Evolutionary conservation across 1,140 invertebrate species (phyloP).

Genomic region (Zophobas atratus): DNA sequence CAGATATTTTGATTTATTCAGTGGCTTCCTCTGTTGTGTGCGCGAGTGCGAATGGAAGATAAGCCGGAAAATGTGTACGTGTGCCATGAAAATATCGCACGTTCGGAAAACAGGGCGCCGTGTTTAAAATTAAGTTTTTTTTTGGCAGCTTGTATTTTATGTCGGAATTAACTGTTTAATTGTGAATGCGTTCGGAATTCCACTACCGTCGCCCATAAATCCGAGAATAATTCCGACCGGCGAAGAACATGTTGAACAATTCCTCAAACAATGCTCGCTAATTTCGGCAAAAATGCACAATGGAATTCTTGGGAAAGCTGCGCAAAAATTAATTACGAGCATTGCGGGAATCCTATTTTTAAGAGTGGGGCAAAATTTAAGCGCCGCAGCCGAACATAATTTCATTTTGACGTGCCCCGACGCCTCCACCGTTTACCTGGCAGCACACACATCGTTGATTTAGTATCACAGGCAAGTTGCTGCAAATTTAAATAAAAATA

Average conservation of each 20-base stretch:
- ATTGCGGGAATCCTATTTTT: too few relatives aligned
- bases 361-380: too few relatives aligned
- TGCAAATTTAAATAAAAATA: too few relatives aligned
- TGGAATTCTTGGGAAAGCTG: not conserved
- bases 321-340: not conserved
- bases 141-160: not conserved
- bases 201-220: not conserved
- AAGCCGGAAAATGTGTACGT: slow-evolving; percentile 32
- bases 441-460: too few relatives aligned
- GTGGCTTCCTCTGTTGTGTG: slow-evolving; percentile 31
- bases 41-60: slow-evolving; percentile 40
- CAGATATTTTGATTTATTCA: slow-evolving; percentile 43
- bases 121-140: slow-evolving; percentile 20
- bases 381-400: too few relatives aligned
- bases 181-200: slow-evolving; percentile 16
- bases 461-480: too few relatives aligned
- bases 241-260: slow-evolving; percentile 10
- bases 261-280: slow-evolving; percentile 9
- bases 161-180: slow-evolving; percentile 18
- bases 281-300: slow-evolving; percentile 6
- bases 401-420: too few relatives aligned
- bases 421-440: too few relatives aligned
- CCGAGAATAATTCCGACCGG: slow-evolving; percentile 7
- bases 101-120: slow-evolving; percentile 20
- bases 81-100: slow-evolving; percentile 34